These are phyloP conservation scores for Adoxophyes honmai DNA, from an alignment of 1,140 invertebrate genomes.

Conservation along the genomic window DNA sequence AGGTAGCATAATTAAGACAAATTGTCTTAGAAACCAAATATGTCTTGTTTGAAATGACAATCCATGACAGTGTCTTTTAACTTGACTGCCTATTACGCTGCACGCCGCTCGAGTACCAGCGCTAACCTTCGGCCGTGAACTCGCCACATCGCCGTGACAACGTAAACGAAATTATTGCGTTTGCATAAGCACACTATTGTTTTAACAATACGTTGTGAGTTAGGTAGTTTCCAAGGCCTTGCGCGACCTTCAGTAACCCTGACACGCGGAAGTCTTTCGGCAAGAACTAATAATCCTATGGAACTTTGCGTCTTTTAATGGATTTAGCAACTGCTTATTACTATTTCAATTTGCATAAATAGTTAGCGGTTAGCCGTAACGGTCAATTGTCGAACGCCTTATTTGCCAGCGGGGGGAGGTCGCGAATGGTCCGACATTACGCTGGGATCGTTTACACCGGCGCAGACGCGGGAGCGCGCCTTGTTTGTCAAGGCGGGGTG, in stretches of 20 bases:
- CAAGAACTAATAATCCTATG: conserved; percentile 13
- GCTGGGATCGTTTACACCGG: conserved; percentile 73
- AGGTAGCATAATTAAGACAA: no score
- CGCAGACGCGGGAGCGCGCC: conserved; percentile 60
- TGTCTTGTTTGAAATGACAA: no score
- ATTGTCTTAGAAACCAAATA: no score
- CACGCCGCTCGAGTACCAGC: background rate
- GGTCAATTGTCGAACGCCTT: conserved; percentile 65
- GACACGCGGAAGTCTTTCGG: conserved; percentile 12
- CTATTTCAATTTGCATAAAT: conserved; percentile 51
- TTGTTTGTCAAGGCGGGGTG: conserved; percentile 49
- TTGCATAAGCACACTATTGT: conserved; percentile 14
- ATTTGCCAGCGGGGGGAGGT: conserved; percentile 58
- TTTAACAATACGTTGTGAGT: conserved; percentile 14
- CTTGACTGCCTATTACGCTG: no score
- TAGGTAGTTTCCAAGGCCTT: conserved; percentile 12
- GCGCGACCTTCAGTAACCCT: conserved; percentile 9
- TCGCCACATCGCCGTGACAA: conserved; percentile 21
- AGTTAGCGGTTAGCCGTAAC: conserved; percentile 65
- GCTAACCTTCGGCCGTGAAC: conserved; percentile 28
- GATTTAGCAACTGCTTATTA: conserved; percentile 24
- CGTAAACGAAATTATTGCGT: conserved; percentile 21
- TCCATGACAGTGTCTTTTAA: no score
- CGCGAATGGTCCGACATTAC: conserved; percentile 72
- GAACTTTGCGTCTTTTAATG: background rate